Evolutionary conservation across 2,888 invertebrate genomes (phyloP), one percentile per base, ranked within the genome.

Genomic region (Strigamia crassipes): DNA sequence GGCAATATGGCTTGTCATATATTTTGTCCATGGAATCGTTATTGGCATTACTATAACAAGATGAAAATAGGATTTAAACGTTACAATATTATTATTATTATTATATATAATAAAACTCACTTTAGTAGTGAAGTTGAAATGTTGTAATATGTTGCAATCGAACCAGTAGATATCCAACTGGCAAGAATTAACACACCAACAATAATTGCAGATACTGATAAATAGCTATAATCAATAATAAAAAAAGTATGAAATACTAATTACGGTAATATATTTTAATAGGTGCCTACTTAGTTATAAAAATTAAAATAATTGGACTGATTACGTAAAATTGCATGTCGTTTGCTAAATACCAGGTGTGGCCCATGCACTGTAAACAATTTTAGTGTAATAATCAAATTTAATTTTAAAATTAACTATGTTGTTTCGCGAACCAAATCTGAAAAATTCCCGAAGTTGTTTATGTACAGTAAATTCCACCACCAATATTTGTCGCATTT

Each of bases 1-100:
- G 90, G 83, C 93, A 91, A 94, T 94, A 94, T 12, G 94, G 94
- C 86, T 94, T 94, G 88, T 94, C 94, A 87, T 94, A 94, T 9
- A 94, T 89, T 84, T 93, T 31, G 61, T 80, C 8, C 0, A 38
- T 4, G 10, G 10, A 9, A 10, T 38, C 38, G 10, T 38, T 6
- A 38, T 38, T 38, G 38, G 10, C 38, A 10, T 38, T 38, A 9
- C 38, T 38, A 3, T 27, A 27, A 27, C 3, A 27, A 27, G 3
- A 27, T 27, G 27, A 3, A 27, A 38, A 38, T 38, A 6, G 10
- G 6, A 38, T 38, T 9, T 4, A 38, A 38, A 38, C 8, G 38
- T 38, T 38, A 38, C 38, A 38, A 9, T 38, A 9, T 38, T 38
- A 9, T 94, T 38, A 9, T 38, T 38, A 27, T 27, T n/a, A n/a